These are phyloP conservation scores for Parnassius mnemosyne DNA, from an alignment of 2,888 invertebrate genomes.

Conservation along the genomic window DNA sequence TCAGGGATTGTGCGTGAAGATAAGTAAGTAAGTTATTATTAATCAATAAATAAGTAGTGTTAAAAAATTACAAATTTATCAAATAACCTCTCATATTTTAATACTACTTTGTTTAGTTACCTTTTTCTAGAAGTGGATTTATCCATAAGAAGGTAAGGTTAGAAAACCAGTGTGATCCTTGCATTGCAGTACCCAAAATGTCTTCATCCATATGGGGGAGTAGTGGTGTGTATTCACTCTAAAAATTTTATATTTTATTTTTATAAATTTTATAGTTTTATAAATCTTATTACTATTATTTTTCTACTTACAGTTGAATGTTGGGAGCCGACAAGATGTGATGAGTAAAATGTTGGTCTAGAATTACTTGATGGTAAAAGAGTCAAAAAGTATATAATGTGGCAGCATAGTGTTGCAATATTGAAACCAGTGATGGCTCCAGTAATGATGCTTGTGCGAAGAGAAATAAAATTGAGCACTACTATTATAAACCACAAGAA, in stretches of 20 bases:
- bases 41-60: neutral
- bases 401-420: conserved; percentile 81
- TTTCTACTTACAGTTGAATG: conserved; percentile 71
- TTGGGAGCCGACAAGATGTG: conserved; percentile 73
- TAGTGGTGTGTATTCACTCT: conserved; percentile 83
- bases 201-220: conserved; percentile 85
- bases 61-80: neutral
- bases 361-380: conserved; percentile 83
- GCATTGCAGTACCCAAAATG: conserved; percentile 91
- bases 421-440: conserved; percentile 76
- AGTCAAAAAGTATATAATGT: conserved; percentile 85
- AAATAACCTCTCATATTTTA: neutral
- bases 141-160: conserved; percentile 94
- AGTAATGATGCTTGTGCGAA: conserved; percentile 83
- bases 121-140: conserved; percentile 90
- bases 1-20: too few relatives aligned
- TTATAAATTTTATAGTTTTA: neutral
- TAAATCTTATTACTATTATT: neutral
- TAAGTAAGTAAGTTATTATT: too few relatives aligned
- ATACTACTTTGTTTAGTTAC: conserved; percentile 40
- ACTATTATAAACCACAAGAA: conserved; percentile 85
- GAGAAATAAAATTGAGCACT: conserved; percentile 83
- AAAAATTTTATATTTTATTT: conserved; percentile 31
- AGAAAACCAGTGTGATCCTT: conserved; percentile 85
- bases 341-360: conserved; percentile 72